These are phyloP conservation scores for Mormyrops attenuatus DNA, from an alignment of 2,797 vertebrate species.

Conservation along the genomic window DNA sequence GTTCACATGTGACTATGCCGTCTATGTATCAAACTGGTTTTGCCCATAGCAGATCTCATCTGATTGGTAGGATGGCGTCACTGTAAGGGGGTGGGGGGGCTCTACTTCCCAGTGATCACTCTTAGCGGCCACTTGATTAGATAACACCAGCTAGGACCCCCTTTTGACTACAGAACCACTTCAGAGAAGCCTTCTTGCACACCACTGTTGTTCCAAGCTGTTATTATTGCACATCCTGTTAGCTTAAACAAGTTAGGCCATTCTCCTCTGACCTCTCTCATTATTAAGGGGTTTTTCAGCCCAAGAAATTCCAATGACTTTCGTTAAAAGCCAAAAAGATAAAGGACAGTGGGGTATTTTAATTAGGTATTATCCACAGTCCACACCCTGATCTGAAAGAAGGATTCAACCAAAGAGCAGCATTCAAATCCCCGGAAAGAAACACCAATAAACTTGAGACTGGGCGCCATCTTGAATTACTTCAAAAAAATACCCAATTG, in stretches of 20 bases:
- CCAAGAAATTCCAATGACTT: not conserved
- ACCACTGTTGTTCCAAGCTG: not conserved
- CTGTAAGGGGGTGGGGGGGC: not conserved
- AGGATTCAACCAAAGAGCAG: not conserved
- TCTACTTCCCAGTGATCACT: not conserved
- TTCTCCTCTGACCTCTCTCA: not conserved
- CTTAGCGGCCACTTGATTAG: not conserved
- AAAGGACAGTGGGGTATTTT: not conserved
- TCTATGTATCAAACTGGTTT: not conserved
- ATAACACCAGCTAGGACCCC: not conserved
- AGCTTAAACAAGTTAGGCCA: not conserved
- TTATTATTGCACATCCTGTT: not conserved
- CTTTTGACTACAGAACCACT: not conserved
- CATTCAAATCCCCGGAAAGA: not conserved
- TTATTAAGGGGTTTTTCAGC: not conserved
- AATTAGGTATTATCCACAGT: not conserved
- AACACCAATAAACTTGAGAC: not conserved
- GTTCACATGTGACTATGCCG: not conserved
- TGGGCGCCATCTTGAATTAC: not conserved
- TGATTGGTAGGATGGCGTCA: not conserved
- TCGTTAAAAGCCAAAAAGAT: not conserved
- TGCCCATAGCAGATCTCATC: not conserved
- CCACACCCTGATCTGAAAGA: not conserved
- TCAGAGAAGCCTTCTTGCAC: not conserved
- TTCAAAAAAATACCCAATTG: constrained; percentile 8